Base-by-base conservation (phyloP, 2,113 vertebrate species). In the Gallinago media region DNA sequence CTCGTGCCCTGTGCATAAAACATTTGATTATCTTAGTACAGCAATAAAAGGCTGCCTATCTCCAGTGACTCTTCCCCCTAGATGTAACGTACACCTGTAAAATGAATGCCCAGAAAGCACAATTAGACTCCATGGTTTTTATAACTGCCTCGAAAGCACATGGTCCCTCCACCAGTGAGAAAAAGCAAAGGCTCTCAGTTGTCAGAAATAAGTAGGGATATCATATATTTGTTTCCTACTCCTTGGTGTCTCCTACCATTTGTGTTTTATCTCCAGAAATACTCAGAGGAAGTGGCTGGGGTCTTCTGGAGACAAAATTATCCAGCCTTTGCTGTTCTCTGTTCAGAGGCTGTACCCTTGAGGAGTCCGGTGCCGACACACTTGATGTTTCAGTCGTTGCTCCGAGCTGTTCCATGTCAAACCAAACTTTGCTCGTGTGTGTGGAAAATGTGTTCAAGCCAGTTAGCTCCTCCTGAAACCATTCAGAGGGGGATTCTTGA, bases 241-340 rank as follows among this genome's bases (percentile, higher is more conserved):
- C 55, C 44, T 55, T 44, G 20, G 16, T 25, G n/a, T 36, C 56
- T 88, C 50, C 22, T 56, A 40, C 21, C 4, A 15, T n/a, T 71
- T 16, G 9, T 65, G 26, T 40, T 95, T 87, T 75, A 50, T 27
- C n/a, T 83, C 55, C 44, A 63, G 34, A 73, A 85, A 31, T 75
- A 75, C n/a, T 65, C 66, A 79, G 62, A 65, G 22, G 26, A 26
- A 38, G 15, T 67, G 40, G 15, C 17, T 91, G 47, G 10, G 19
- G 18, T 27, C 63, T 93, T 90, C 42, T 75, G 72, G 47, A 90
- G 50, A 38, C 26, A 93, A 74, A 96, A 66, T 29, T 89, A 29
- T 21, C 40, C 47, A 63, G 34, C 10, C 63, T 67, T 67, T 88
- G 55, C 47, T 74, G 17, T 46, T 80, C 31, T 80, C 27, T 34